These are phyloP conservation scores for Alloplasta piceator DNA, from an alignment of 2,888 invertebrate species.

Conservation along the genomic window DNA sequence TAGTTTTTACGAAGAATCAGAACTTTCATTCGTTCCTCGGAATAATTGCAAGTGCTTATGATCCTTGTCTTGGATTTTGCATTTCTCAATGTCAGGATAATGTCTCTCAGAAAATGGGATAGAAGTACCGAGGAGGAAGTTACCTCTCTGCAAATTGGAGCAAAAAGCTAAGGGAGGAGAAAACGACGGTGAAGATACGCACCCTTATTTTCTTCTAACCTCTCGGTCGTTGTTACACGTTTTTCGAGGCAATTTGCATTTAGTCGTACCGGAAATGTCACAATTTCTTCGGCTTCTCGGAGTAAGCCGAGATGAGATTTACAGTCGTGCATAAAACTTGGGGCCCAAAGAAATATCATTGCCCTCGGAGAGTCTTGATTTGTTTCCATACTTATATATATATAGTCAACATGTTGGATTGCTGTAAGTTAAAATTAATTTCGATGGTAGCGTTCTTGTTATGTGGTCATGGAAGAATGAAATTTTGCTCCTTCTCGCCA, in stretches of 20 bases:
- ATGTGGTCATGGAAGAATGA: neutral
- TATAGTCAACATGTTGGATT: neutral
- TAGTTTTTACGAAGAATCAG: too few relatives aligned
- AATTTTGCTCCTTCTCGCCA: neutral
- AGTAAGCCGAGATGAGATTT: neutral
- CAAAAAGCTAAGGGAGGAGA: slow-evolving; percentile 17
- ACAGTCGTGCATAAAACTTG: neutral
- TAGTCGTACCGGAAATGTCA: neutral
- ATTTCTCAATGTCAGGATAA: too few relatives aligned
- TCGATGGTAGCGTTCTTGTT: neutral
- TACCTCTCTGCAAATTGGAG: slow-evolving; percentile 14
- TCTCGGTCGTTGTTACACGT: neutral
- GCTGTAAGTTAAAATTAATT: slow-evolving; percentile 34
- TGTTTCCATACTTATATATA: slow-evolving; percentile 7
- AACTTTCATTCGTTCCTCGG: too few relatives aligned
- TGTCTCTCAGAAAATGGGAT: too few relatives aligned
- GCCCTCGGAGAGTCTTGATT: neutral
- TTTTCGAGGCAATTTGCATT: slow-evolving; percentile 2
- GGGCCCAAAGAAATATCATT: slow-evolving; percentile 2
- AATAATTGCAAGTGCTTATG: too few relatives aligned
- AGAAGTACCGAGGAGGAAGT: neutral
- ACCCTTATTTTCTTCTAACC: neutral
- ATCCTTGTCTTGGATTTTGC: too few relatives aligned
- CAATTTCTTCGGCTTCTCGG: neutral
- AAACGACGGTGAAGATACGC: neutral